Evolutionary conservation across 2,113 vertebrate genomes (phyloP).

Genomic region (Aleadryas rufinucha): DNA sequence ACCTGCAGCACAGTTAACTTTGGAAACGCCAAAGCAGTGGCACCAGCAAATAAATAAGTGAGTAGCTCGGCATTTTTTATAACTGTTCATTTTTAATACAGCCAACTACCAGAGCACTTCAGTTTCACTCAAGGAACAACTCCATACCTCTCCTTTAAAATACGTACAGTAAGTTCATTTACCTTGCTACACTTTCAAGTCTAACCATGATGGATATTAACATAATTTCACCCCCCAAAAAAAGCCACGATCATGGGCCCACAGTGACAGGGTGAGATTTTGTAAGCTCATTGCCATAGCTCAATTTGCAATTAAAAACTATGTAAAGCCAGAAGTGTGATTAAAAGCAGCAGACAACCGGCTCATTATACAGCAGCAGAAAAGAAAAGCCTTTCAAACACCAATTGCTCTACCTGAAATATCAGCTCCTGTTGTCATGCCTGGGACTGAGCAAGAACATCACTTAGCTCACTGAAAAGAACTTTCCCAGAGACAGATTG

Average conservation of each 20-base stretch:
- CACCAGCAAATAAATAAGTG: background rate
- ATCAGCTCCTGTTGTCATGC: conserved; percentile 5
- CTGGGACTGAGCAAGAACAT: conserved; percentile 16
- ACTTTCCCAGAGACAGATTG: conserved; percentile 19
- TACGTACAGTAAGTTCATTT: background rate
- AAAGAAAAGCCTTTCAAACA: conserved; percentile 38
- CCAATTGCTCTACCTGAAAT: conserved; percentile 34
- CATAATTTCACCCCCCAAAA: background rate
- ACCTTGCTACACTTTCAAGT: background rate
- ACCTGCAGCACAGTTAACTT: background rate
- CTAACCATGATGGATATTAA: background rate
- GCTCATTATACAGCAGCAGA: conserved; percentile 11
- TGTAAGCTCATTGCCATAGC: background rate
- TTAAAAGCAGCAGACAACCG: conserved; percentile 27
- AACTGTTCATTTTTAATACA: background rate
- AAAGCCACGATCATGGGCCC: background rate
- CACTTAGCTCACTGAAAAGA: background rate
- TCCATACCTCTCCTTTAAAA: background rate
- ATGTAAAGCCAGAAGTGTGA: conserved; percentile 1
- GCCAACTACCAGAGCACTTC: background rate
- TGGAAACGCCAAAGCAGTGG: background rate
- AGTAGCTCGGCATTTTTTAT: background rate
- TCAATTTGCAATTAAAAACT: conserved; percentile 41
- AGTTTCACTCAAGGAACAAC: background rate
- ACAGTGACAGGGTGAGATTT: background rate